These are phyloP conservation scores for Gadus macrocephalus DNA, from an alignment of 2,113 vertebrate genomes.

Conservation along the genomic window DNA sequence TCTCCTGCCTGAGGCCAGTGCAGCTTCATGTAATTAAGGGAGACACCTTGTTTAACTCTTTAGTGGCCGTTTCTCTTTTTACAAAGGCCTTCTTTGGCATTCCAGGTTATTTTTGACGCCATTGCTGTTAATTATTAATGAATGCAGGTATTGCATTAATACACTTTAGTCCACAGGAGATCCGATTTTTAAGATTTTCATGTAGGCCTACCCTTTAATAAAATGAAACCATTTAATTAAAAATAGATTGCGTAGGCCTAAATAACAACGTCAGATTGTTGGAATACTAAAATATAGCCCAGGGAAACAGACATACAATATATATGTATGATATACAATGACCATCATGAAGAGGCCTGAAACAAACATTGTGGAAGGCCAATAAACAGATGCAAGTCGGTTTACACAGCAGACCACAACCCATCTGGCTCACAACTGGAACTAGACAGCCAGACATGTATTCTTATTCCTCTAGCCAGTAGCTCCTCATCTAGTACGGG, in stretches of 20 bases:
- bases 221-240: too few species aligned
- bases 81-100: too few species aligned
- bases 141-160: too few species aligned
- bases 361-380: constrained; percentile 79
- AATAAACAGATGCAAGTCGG: constrained; percentile 79
- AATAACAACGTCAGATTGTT: too few species aligned
- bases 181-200: too few species aligned
- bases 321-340: constrained; percentile 21
- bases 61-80: constrained; percentile 53
- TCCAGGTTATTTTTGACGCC: too few species aligned
- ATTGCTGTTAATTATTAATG: too few species aligned
- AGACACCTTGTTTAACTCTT: constrained; percentile 95
- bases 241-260: too few species aligned
- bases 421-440: constrained; percentile 75
- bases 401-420: constrained; percentile 78
- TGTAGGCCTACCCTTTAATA: too few species aligned
- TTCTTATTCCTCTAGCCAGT: constrained; percentile 68
- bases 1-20: constrained; percentile 93
- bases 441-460: constrained; percentile 77
- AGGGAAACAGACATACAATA: constrained; percentile 30
- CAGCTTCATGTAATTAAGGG: constrained; percentile 91
- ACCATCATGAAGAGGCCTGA: constrained; percentile 72
- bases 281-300: background rate
- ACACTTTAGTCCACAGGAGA: too few species aligned
- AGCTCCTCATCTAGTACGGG: constrained; percentile 61